A percentile compares a stretch with the other conserved stretches of the same genome.
Conservation (phyloP, 2,113 vertebrate species). For the Odontophorus gujanensis region DNA sequence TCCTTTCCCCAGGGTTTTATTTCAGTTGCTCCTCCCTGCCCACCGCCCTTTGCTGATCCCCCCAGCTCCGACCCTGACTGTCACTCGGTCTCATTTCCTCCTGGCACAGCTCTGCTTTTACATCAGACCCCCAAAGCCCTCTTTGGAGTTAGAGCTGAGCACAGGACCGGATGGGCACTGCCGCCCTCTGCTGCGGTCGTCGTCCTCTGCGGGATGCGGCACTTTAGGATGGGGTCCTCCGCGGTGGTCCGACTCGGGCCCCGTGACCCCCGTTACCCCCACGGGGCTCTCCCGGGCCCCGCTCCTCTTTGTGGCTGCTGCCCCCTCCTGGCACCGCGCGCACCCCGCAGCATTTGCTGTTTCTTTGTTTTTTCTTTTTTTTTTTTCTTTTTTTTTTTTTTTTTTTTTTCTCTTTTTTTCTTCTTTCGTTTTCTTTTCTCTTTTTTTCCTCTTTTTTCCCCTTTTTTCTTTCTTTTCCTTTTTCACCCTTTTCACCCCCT, state of each 20-base stretch:
- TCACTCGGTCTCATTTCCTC: not conserved
- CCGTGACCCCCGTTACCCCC: not conserved
- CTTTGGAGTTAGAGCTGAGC: no score
- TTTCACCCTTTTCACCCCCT: no score
- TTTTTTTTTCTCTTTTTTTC: rapidly evolving
- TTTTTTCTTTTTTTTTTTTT: no score
- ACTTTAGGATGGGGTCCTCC: not conserved
- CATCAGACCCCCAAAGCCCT: no score
- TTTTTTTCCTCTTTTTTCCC: rapidly evolving
- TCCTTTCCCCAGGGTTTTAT: not conserved
- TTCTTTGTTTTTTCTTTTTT: no score
- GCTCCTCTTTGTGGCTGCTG: not conserved
- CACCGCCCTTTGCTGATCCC: not conserved
- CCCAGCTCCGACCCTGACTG: not conserved
- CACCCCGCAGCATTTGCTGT: not conserved
- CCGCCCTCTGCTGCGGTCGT: no score
- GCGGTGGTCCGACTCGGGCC: not conserved
- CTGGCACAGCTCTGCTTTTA: not conserved
- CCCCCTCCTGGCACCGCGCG: not conserved
- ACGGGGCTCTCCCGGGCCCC: no score
- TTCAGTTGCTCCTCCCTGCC: not conserved
- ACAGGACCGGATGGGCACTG: no score
- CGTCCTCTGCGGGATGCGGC: not conserved
- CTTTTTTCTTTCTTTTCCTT: no score
- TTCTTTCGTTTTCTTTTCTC: rapidly evolving